phyloP scores from a whole-genome alignment of 2,797 vertebrate species.

The Crocodylus rhombifer region DNA sequence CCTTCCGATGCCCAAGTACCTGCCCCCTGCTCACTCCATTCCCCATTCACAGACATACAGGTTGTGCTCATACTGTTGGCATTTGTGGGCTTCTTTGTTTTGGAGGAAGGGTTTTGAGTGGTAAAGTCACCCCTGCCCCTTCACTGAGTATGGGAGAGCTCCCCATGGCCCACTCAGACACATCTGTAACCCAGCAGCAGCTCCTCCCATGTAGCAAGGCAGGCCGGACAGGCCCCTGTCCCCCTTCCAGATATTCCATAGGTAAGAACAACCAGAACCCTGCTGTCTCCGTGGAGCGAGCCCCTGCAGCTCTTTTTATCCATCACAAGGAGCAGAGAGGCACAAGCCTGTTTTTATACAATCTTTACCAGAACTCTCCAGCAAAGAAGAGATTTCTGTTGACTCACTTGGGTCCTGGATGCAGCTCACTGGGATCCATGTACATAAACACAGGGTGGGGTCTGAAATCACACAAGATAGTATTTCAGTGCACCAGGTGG shows the following conservation, averaged over 20 bases:
- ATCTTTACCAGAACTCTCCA: neutral
- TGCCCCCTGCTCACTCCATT: neutral
- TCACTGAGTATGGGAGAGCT: fast-evolving
- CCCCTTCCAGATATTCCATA: no score
- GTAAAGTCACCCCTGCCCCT: no score
- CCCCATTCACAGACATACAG: fast-evolving
- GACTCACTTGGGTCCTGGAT: fast-evolving
- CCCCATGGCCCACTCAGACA: neutral
- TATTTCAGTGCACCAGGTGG: neutral
- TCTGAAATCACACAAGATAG: neutral
- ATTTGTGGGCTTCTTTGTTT: neutral
- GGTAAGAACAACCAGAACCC: neutral
- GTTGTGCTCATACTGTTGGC: neutral
- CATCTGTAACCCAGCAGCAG: neutral
- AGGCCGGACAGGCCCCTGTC: neutral
- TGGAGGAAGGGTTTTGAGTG: no score
- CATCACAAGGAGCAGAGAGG: fast-evolving
- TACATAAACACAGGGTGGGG: neutral
- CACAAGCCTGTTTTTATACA: neutral
- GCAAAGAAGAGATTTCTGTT: fast-evolving
- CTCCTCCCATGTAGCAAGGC: neutral
- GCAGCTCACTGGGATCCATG: neutral
- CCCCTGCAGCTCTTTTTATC: neutral
- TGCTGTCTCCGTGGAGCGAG: neutral
- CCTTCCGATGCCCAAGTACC: neutral